Base-by-base conservation (phyloP, 2,113 vertebrate species). In the Lepidothrix coronata region DNA sequence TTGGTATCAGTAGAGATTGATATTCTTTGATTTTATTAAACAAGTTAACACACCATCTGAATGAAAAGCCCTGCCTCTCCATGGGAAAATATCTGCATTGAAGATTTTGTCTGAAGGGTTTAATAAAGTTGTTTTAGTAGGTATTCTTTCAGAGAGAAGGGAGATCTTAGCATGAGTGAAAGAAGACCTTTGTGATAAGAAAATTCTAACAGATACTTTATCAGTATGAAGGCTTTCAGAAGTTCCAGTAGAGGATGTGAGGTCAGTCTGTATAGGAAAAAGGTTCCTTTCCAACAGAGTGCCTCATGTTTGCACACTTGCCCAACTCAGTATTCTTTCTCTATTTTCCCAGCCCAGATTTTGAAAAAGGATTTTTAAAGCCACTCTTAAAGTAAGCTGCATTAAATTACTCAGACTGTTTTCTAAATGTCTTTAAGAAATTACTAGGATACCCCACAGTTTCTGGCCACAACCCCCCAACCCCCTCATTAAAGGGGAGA, bases 381-480 rank as follows among this genome's bases (percentile, higher is more conserved):
- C 30, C 43, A 24, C 11, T 51, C 52, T 85, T 55, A 43, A 89
- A 88, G 73, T 43, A 75, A 86, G 41, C 9, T 57, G 33, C 43
- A 46, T 65, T 74, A 86, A 94, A 93, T 89, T 80, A 49, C 49
- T 65, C 58, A 43, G 31, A 44, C 25, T 79, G 2, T n/a, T 55
- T 67, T 83, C 52, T 48, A 33, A 88, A 65, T 5, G 14, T 84
- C 39, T 65, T 62, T 28, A 77, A 70, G 66, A 89, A 95, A 89
- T 55, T 41, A 18, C 52, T 31, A 41, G 30, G 55, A 31, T 25
- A 46, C 15, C 58, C 51, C 48, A 35, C 31, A 62, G 81, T 35
- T 48, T 62, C n/a, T 89, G 23, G 18, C 20, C 12, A 23, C 9
- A 6, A 16, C 0, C 1, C 3, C 3, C 13, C 2, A 8, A 2